Evolutionary conservation across 1,140 invertebrate species (phyloP).

Genomic region (Trigoniulus corallinus): DNA sequence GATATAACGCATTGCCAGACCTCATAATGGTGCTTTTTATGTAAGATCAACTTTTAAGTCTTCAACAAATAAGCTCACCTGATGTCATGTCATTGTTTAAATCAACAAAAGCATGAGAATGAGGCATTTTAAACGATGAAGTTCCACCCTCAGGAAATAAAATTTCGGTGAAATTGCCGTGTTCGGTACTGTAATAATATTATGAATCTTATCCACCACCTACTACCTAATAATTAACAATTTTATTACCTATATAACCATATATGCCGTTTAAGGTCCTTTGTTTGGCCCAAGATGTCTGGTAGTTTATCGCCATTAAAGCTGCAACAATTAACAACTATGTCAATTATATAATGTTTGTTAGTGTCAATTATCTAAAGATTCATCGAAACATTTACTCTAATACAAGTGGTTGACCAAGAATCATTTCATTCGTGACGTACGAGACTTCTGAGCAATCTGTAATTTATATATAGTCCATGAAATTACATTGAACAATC

Average conservation of each 20-base stretch:
- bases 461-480: background rate
- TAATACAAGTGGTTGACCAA: slow-evolving; percentile 65
- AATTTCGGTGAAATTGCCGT: slow-evolving; percentile 4
- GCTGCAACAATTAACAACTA: slow-evolving; percentile 16
- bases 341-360: background rate
- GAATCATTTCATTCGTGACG: slow-evolving; percentile 32
- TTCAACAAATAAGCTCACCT: slow-evolving; percentile 14
- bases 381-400: too few species aligned
- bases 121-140: slow-evolving; percentile 30
- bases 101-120: slow-evolving; percentile 82
- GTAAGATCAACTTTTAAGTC: background rate
- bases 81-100: slow-evolving; percentile 64
- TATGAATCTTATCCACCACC: too few species aligned
- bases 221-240: slow-evolving; percentile 2
- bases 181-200: background rate
- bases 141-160: background rate
- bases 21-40: too few species aligned
- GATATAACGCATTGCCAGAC: too few species aligned
- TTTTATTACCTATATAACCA: slow-evolving; percentile 21
- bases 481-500: background rate
- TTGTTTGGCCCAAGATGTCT: slow-evolving; percentile 61
- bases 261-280: slow-evolving; percentile 17
- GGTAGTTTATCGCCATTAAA: slow-evolving; percentile 86
- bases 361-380: slow-evolving; percentile 3
- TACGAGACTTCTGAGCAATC: slow-evolving; percentile 23